Conservation (phyloP, 2,797 vertebrate genomes). For the Squalus acanthias region DNA sequence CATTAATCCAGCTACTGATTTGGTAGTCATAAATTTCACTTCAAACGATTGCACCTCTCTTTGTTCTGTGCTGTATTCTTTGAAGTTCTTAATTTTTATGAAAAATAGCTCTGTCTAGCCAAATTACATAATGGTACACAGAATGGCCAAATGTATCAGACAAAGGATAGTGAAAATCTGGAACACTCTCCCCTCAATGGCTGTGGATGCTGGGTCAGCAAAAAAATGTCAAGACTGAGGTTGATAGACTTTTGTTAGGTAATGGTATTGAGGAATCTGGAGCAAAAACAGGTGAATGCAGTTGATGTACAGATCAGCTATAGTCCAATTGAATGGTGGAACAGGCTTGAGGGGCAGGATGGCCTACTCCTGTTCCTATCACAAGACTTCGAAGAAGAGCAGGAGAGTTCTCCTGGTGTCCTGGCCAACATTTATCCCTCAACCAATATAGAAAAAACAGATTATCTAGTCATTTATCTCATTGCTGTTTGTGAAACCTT, state of each 20-base stretch:
- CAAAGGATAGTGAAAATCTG: neutral
- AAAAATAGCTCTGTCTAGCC: neutral
- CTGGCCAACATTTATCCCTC: neutral
- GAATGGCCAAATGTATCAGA: neutral
- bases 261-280: neutral
- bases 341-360: neutral
- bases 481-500: neutral
- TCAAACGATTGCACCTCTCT: neutral
- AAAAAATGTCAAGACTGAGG: neutral
- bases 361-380: neutral
- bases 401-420: neutral
- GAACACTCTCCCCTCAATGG: neutral
- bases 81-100: conserved; percentile 5
- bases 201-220: neutral
- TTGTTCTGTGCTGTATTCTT: conserved; percentile 1
- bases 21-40: conserved; percentile 3
- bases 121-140: neutral
- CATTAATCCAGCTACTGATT: neutral
- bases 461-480: neutral
- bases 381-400: neutral
- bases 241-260: neutral
- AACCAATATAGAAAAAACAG: neutral
- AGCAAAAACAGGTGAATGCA: neutral
- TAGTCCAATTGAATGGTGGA: neutral
- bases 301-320: neutral